Conservation (phyloP, 2,797 vertebrate genomes). For the Ficedula albicollis region DNA sequence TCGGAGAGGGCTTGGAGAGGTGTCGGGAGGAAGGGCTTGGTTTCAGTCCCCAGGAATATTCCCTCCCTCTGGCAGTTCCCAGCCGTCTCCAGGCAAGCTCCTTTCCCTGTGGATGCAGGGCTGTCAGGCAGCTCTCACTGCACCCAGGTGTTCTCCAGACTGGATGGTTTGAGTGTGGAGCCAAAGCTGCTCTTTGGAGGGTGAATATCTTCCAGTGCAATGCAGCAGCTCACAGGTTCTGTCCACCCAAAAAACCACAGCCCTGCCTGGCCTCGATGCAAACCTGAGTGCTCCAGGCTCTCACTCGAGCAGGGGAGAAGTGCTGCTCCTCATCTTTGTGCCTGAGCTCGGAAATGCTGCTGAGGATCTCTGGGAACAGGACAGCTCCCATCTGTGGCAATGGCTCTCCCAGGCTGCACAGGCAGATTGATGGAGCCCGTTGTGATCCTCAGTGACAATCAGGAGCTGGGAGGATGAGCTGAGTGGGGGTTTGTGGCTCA, state of each 20-base stretch:
- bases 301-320: neutral
- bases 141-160: neutral
- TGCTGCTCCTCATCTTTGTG: neutral
- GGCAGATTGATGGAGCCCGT: neutral
- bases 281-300: no score
- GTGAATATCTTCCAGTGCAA: neutral
- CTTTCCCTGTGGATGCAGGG: neutral
- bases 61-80: neutral
- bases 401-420: neutral
- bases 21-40: neutral
- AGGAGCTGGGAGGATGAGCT: neutral
- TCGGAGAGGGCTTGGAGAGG: neutral
- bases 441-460: slow-evolving; percentile 19
- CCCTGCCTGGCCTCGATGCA: no score
- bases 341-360: neutral
- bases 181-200: neutral
- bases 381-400: neutral
- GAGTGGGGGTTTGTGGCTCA: neutral
- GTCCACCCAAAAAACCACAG: neutral
- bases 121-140: neutral
- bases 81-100: neutral
- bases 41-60: neutral
- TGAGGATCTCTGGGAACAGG: neutral
- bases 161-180: neutral
- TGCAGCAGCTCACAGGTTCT: neutral